Conservation (phyloP, 23 tunicate genomes). For the Halocynthia aurantium region DNA sequence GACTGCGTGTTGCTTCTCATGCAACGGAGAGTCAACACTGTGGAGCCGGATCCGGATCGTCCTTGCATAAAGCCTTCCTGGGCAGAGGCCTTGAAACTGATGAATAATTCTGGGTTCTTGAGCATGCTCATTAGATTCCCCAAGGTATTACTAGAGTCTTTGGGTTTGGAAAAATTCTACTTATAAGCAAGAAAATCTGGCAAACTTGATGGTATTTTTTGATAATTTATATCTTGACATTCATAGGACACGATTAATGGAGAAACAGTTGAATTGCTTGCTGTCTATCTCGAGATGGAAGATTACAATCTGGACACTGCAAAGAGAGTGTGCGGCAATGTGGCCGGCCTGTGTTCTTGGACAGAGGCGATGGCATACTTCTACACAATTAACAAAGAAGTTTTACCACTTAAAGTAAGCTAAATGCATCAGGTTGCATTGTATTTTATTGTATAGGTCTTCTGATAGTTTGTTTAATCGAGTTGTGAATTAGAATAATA, state of each 20-base stretch:
- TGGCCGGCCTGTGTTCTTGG: conserved; percentile 84
- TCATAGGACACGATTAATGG: conserved; percentile 57
- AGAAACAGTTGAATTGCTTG: conserved; percentile 64
- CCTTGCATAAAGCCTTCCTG: conserved; percentile 66
- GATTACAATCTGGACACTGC: conserved; percentile 82
- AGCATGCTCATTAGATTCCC: conserved; percentile 63
- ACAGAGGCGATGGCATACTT: conserved; percentile 76
- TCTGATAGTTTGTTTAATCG: too few relatives aligned
- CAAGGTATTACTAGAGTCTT: conserved; percentile 14
- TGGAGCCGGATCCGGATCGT: conserved; percentile 64
- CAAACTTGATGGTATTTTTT: too few relatives aligned
- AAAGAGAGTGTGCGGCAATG: conserved; percentile 73
- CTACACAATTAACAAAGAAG: conserved; percentile 74
- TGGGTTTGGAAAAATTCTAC: too few relatives aligned
- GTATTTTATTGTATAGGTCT: too few relatives aligned
- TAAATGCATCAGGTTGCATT: too few relatives aligned
- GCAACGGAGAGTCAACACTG: conserved; percentile 53
- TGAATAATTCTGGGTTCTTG: conserved; percentile 74
- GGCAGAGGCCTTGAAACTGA: conserved; percentile 60
- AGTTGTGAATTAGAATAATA: too few relatives aligned
- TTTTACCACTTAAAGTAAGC: conserved; percentile 56
- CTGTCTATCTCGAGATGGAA: conserved; percentile 64
- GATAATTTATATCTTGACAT: not conserved
- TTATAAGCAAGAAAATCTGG: too few relatives aligned
- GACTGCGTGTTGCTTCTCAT: conserved; percentile 68